phyloP scores from a whole-genome alignment of 2,888 invertebrate genomes.

The Lepidochrysops patricia region DNA sequence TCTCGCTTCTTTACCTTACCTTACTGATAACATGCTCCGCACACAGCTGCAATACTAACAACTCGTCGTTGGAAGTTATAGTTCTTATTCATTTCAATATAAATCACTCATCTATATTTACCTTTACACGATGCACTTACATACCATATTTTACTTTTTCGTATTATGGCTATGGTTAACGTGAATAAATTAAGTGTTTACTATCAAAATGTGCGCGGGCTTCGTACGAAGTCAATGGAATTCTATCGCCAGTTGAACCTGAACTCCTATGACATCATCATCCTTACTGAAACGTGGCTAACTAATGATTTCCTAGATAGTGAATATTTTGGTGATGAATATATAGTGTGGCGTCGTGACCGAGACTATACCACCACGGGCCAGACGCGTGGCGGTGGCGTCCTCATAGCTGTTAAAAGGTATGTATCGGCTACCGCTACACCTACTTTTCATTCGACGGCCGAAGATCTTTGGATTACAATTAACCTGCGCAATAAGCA shows the following conservation, averaged over 20 bases:
- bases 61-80: too few relatives aligned
- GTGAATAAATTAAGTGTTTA: too few relatives aligned
- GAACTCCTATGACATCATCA: too few relatives aligned
- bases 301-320: neutral
- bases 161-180: neutral
- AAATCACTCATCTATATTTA: too few relatives aligned
- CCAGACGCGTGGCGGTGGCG: conserved; percentile 16
- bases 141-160: conserved; percentile 6
- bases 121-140: too few relatives aligned
- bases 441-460: too few relatives aligned
- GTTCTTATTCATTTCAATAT: too few relatives aligned
- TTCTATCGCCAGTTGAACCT: conserved; percentile 17
- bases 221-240: too few relatives aligned
- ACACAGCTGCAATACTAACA: too few relatives aligned
- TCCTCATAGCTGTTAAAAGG: conserved; percentile 15
- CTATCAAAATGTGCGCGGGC: too few relatives aligned
- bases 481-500: neutral
- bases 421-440: conserved; percentile 4
- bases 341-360: conserved; percentile 14
- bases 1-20: too few relatives aligned
- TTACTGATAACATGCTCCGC: too few relatives aligned
- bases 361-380: conserved; percentile 2
- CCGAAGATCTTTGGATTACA: conserved; percentile 18
- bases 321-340: conserved; percentile 2
- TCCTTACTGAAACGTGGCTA: conserved; percentile 19